Conservation (phyloP, 2,113 vertebrate species). For the Bufo bufo region DNA sequence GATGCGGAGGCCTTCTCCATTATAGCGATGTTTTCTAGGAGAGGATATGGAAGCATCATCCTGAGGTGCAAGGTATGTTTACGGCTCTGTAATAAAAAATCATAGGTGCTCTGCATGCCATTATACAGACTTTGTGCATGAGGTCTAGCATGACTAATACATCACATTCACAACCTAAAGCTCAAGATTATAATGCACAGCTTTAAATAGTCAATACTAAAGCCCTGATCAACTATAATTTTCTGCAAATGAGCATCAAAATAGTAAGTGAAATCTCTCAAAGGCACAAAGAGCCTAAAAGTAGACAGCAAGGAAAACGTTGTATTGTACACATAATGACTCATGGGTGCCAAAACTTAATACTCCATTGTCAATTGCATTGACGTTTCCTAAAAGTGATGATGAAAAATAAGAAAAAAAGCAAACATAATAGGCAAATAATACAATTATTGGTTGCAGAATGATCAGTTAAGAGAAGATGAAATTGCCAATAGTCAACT, state of each 20-base stretch:
- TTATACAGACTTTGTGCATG: background rate
- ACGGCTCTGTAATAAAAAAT: background rate
- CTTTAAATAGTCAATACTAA: background rate
- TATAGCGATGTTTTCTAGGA: background rate
- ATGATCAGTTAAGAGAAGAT: background rate
- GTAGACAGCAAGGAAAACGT: background rate
- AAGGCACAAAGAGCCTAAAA: background rate
- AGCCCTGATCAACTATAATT: background rate
- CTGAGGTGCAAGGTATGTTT: background rate
- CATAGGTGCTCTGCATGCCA: background rate
- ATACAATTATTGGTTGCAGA: background rate
- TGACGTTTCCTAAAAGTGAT: background rate
- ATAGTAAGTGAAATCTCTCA: background rate
- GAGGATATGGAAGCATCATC: background rate
- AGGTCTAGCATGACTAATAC: background rate
- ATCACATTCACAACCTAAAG: background rate
- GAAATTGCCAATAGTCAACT: conserved; percentile 9
- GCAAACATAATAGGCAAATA: background rate
- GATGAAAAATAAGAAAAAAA: background rate
- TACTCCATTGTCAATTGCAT: background rate
- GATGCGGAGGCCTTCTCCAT: background rate
- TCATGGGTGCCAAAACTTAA: background rate
- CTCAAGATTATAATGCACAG: background rate
- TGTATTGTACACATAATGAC: background rate
- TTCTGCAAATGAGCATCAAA: background rate